Evolutionary conservation across 1,140 invertebrate genomes (phyloP).

Genomic region (Schmidtea mediterranea): DNA sequence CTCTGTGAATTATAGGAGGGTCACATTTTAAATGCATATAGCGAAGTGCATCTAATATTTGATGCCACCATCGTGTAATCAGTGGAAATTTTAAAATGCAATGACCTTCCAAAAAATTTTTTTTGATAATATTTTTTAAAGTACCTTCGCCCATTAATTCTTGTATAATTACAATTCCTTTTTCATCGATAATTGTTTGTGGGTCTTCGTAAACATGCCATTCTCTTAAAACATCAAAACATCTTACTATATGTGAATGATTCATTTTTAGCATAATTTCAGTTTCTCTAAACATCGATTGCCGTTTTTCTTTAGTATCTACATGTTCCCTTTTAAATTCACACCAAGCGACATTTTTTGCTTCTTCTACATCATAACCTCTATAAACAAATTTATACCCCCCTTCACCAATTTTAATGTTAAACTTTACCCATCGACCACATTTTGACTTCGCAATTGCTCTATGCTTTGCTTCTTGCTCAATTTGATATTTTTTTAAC

Average conservation of each 20-base stretch:
- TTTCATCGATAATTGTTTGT: not conserved
- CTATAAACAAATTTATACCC: conserved; percentile 4
- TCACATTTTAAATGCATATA: conserved; percentile 1
- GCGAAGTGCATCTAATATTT: conserved; percentile 1
- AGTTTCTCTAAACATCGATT: not conserved
- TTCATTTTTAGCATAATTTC: conserved; percentile 5
- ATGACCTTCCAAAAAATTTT: not conserved
- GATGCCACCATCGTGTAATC: not conserved
- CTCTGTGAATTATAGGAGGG: conserved; percentile 66
- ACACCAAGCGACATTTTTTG: conserved; percentile 1
- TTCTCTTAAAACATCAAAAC: not conserved
- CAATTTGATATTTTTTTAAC: not conserved
- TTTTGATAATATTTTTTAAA: not conserved
- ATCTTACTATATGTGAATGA: not conserved
- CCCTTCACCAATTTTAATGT: conserved; percentile 3
- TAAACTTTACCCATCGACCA: conserved; percentile 1
- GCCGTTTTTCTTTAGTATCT: not conserved
- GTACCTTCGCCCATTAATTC: conserved; percentile 1
- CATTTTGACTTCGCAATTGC: not conserved
- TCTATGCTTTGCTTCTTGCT: not conserved
- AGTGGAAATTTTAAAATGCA: not conserved
- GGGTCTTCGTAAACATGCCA: not conserved
- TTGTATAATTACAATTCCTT: not conserved
- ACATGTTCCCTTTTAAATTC: conserved; percentile 1
- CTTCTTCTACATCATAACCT: not conserved